Base-by-base conservation (phyloP, 1,140 invertebrate genomes). In the Coenobita brevimanus region DNA sequence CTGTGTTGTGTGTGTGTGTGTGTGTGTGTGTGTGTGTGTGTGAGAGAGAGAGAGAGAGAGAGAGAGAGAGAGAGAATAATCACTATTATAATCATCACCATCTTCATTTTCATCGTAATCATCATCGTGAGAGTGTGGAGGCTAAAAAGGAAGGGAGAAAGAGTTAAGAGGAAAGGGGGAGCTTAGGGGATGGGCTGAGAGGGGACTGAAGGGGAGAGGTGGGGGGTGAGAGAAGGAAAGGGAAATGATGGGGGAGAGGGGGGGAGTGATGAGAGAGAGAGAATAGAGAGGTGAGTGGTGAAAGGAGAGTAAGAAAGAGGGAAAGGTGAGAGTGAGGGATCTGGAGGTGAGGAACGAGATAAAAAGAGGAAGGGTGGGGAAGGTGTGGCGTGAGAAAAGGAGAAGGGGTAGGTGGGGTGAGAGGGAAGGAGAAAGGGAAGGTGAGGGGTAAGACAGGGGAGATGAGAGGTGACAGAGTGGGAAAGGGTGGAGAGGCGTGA, bases 161-260 rank as follows among this genome's bases (percentile, higher is more conserved):
- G 3, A 41, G 13, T 33, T 1, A 38, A 38, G 3, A 36, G 24
- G n/a, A 2, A 33, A 1, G 24, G 57, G 30, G 73, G 33, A n/a
- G 2, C 1, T n/a, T n/a, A n/a, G n/a, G n/a, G n/a, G n/a, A n/a
- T n/a, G n/a, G n/a, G n/a, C n/a, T n/a, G n/a, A n/a, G n/a, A n/a
- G n/a, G n/a, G n/a, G n/a, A n/a, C n/a, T n/a, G n/a, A 0, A n/a
- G 6, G 73, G 21, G 73, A 36, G 33, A 46, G 33, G 24, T 33
- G 46, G 73, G 46, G 73, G 24, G 73, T 41, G 38, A 76, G 73
- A 36, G 71, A 36, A 21, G n/a, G 71, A 75, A 38, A 75, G 71
- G n/a, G 30, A 36, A 21, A 36, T 27, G 41, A 38, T 36, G 71
- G n/a, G 30, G n/a, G 30, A 36, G 71, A 75, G 71, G 41, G 71